Evolutionary conservation across 2,888 invertebrate species (phyloP), one percentile per base, ranked within the genome.

Genomic region (Coenonympha glycerion): DNA sequence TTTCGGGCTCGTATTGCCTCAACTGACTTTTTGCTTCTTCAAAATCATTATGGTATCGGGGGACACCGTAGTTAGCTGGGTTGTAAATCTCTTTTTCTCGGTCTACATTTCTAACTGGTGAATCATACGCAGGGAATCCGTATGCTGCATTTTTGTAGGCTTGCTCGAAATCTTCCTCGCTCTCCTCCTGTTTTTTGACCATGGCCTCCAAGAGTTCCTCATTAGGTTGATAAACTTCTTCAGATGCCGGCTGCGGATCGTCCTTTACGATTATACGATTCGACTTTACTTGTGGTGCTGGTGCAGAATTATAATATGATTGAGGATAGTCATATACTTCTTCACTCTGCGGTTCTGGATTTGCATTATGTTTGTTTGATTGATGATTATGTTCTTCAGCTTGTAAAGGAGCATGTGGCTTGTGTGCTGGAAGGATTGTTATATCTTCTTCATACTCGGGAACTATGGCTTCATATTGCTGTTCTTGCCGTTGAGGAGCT

Each of bases 131-230:
- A 11, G 82, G 82, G 52, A 87, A 88, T 4, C 86, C 87, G 46
- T 70, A 69, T 0, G 87, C 85, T 11, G 87, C 75, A 46, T 84
- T 68, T 62, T 83, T 76, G 47, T 87, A 88, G 2, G 78, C 79
- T 41, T 79, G 79, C 57, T 87, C 86, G 58, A 87, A 88, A 54
- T 84, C 78, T 62, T 87, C 76, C 60, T 88, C 87, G 34, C 69
- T 79, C 45, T 85, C 80, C 58, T 79, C 77, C 52, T 82, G 79
- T n/a, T 73, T 68, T 18, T 73, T 70, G 1, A 75, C 62, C 53
- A 73, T 71, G 62, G 77, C 71, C 21, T 71, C 73, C 42, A 68
- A 67, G 48, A 75, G 64, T 56, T 81, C 71, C 58, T 80, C 79
- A 46, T 67, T 65, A 13, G 73, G 65, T 41, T 69, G 67, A 21